A percentile compares a stretch with the other conserved stretches of the same genome.
Evolutionary conservation across 1,140 invertebrate species (phyloP).

Genomic region (Grapholita molesta): DNA sequence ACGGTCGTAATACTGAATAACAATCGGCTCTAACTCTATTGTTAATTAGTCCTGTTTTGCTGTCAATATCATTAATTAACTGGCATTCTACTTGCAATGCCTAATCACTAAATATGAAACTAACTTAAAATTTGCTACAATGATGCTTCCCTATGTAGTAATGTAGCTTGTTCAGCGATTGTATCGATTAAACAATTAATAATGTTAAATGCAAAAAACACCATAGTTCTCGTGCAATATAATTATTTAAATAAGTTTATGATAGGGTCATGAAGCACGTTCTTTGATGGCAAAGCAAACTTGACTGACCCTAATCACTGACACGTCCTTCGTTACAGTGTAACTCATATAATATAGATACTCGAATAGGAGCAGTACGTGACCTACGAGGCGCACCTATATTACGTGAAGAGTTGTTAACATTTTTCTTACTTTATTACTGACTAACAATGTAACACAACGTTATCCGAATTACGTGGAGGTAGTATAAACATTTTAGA

Average conservation of each 20-base stretch:
- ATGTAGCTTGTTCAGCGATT: too few relatives aligned
- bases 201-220: neutral
- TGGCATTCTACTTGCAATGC: neutral
- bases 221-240: neutral
- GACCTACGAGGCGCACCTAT: neutral
- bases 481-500: too few relatives aligned
- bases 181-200: too few relatives aligned
- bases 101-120: too few relatives aligned
- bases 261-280: neutral
- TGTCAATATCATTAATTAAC: neutral
- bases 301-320: slow-evolving; percentile 55
- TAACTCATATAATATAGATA: neutral
- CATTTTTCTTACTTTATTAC: neutral
- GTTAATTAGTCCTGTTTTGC: neutral
- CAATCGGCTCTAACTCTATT: neutral
- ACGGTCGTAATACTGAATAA: neutral
- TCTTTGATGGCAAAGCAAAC: slow-evolving; percentile 15
- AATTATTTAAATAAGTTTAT: neutral
- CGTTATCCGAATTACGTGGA: too few relatives aligned
- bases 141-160: too few relatives aligned
- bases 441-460: neutral
- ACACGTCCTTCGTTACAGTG: slow-evolving; percentile 38
- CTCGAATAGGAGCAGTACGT: neutral
- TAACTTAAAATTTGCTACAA: too few relatives aligned
- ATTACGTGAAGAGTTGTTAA: neutral